phyloP scores from a whole-genome alignment of 1,140 invertebrate genomes.

The Drosophila azteca region DNA sequence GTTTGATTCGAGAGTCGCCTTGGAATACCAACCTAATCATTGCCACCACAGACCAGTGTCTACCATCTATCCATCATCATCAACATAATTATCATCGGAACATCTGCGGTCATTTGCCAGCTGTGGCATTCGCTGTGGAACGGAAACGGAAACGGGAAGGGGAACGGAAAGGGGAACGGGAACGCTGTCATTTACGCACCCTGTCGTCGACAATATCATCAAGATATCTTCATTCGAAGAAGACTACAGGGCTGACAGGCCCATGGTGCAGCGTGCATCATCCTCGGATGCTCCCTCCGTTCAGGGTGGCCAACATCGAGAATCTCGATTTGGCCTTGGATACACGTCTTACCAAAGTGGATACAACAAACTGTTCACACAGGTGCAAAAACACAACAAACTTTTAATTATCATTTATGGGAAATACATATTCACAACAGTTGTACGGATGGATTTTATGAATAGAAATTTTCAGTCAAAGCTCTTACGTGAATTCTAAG shows the following conservation, averaged over 20 bases:
- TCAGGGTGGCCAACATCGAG: conserved; percentile 81
- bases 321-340: conserved; percentile 85
- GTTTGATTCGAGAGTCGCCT: too few species aligned
- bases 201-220: conserved; percentile 66
- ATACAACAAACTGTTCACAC: conserved; percentile 95
- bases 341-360: conserved; percentile 92
- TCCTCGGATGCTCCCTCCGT: conserved; percentile 83
- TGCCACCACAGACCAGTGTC: conserved; percentile 7
- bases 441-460: too few species aligned
- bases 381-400: conserved; percentile 85
- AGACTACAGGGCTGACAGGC: conserved; percentile 83
- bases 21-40: conserved; percentile 32
- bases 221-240: conserved; percentile 84
- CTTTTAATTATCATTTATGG: neutral
- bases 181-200: conserved; percentile 47
- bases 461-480: too few species aligned
- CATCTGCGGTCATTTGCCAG: conserved; percentile 31
- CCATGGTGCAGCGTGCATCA: conserved; percentile 84
- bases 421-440: too few species aligned
- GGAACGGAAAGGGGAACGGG: neutral
- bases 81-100: conserved; percentile 15
- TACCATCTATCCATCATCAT: conserved; percentile 6
- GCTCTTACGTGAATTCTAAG: too few species aligned
- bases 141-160: neutral
- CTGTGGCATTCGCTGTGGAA: conserved; percentile 29